A percentile compares a stretch with the other conserved stretches of the same genome.
Conservation (phyloP, 1,140 invertebrate species). For the Macrocentrus cingulum region DNA sequence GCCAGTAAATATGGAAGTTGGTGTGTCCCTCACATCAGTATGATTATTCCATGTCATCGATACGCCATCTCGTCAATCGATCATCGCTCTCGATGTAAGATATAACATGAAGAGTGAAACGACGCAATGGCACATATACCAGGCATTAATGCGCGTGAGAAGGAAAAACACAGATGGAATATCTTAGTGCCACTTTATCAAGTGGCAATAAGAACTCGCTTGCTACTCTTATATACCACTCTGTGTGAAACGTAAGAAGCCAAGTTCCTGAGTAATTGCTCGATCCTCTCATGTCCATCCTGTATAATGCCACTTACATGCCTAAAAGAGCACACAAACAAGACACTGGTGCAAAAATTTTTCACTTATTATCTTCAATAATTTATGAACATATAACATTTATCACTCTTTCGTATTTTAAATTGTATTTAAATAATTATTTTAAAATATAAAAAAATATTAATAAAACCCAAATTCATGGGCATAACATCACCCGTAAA, state of each 20-base stretch:
- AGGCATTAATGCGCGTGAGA: constrained; percentile 4
- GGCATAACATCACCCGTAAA: too few relatives aligned
- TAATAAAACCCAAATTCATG: background rate
- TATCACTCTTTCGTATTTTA: too few relatives aligned
- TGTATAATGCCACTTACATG: background rate
- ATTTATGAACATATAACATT: too few relatives aligned
- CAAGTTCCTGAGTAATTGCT: constrained; percentile 27
- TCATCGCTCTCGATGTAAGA: constrained; percentile 34
- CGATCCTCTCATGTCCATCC: too few relatives aligned
- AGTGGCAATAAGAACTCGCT: constrained; percentile 41
- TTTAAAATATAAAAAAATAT: background rate
- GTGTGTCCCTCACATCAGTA: too few relatives aligned
- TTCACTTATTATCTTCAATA: too few relatives aligned
- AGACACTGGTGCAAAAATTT: too few relatives aligned
- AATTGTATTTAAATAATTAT: too few relatives aligned
- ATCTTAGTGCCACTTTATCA: constrained; percentile 40
- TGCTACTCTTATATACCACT: background rate
- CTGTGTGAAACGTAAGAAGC: constrained; percentile 18
- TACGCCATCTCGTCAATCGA: constrained; percentile 39
- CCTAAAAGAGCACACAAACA: background rate
- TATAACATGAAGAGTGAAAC: constrained; percentile 17
- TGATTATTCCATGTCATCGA: constrained; percentile 47
- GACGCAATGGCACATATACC: too few relatives aligned
- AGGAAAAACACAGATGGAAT: background rate
- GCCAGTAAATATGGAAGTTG: too few relatives aligned